A percentile compares a stretch with the other conserved stretches of the same genome.
These are phyloP conservation scores for Eristalis intricaria DNA, from an alignment of 2,888 invertebrate genomes.

Conservation along the genomic window DNA sequence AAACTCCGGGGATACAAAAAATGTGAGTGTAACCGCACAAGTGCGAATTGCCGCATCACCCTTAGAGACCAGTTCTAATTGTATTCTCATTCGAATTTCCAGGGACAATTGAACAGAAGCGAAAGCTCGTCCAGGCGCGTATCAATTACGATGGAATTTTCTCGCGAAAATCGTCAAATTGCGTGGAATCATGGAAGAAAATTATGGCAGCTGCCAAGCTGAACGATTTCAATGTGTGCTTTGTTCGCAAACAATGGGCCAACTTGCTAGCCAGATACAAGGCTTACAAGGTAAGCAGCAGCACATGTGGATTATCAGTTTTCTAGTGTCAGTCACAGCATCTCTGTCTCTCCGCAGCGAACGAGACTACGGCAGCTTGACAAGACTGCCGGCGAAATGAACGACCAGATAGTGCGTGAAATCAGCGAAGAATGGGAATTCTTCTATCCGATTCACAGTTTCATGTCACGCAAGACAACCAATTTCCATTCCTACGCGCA, in stretches of 20 bases:
- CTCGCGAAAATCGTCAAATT: slow-evolving; percentile 75
- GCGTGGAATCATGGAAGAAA: slow-evolving; percentile 78
- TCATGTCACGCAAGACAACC: slow-evolving; percentile 78
- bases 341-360: slow-evolving; percentile 62
- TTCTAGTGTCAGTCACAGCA: not conserved
- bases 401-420: slow-evolving; percentile 73
- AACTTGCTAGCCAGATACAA: slow-evolving; percentile 78
- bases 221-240: slow-evolving; percentile 77
- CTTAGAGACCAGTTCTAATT: not conserved
- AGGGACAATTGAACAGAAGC: slow-evolving; percentile 79
- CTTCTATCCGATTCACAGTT: slow-evolving; percentile 78
- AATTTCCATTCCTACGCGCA: slow-evolving; percentile 79
- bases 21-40: slow-evolving; percentile 74
- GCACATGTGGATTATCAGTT: not conserved
- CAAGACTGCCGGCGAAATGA: slow-evolving; percentile 61
- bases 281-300: slow-evolving; percentile 76
- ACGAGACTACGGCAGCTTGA: slow-evolving; percentile 70
- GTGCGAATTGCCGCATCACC: not conserved
- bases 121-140: slow-evolving; percentile 77
- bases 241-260: slow-evolving; percentile 79
- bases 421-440: slow-evolving; percentile 79
- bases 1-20: slow-evolving; percentile 77
- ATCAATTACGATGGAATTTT: slow-evolving; percentile 78
- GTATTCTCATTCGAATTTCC: not conserved
- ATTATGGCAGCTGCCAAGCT: slow-evolving; percentile 76